Evolutionary conservation across 2,113 vertebrate species (phyloP).

Genomic region (Sinocyclocheilus anshuiensis): DNA sequence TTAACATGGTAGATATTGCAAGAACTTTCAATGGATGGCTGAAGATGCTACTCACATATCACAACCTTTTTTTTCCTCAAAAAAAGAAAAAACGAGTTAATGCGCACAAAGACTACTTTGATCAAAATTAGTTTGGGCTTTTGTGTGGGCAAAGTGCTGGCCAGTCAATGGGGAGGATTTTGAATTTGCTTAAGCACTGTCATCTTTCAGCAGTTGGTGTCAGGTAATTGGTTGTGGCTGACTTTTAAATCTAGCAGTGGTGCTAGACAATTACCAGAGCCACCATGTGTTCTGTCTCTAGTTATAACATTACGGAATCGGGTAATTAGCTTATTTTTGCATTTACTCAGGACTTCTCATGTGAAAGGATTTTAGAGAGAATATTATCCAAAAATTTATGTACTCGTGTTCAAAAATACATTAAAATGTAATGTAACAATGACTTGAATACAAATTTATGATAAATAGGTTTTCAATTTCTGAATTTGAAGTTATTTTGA

Average conservation of each 20-base stretch:
- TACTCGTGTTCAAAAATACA: no score
- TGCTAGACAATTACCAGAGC: constrained; percentile 32
- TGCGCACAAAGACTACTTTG: no score
- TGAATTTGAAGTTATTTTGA: no score
- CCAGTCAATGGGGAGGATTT: neutral
- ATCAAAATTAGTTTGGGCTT: neutral
- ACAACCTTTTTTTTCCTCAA: no score
- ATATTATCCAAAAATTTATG: no score
- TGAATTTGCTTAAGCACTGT: constrained; percentile 9
- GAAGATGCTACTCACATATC: no score
- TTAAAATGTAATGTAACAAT: no score
- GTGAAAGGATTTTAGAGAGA: neutral
- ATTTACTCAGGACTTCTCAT: neutral
- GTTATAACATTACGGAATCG: neutral
- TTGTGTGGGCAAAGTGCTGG: neutral
- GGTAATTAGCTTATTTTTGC: neutral
- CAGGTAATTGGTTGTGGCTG: constrained; percentile 37
- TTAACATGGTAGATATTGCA: no score
- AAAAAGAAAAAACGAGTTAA: no score
- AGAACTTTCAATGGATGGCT: no score
- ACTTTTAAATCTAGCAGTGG: constrained; percentile 39
- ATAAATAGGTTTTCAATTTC: no score
- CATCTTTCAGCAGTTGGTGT: constrained; percentile 35
- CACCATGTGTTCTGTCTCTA: neutral
- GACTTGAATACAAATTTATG: no score